Evolutionary conservation across 2,113 vertebrate genomes (phyloP).

Genomic region (Gallinago jamesoni): DNA sequence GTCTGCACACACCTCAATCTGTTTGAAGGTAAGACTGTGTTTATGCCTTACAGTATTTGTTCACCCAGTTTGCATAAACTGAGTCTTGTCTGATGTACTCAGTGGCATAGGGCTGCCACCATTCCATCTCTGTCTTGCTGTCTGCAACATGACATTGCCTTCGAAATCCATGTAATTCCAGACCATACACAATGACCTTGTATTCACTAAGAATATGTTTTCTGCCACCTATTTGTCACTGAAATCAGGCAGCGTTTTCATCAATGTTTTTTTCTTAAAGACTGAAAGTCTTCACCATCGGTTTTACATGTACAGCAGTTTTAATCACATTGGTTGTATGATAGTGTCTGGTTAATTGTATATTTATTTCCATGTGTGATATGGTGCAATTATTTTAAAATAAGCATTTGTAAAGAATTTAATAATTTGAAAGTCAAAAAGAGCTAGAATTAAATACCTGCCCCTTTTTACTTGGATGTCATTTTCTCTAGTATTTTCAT

Average conservation of each 20-base stretch:
- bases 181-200: not conserved
- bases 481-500: not conserved
- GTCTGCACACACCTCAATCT: not conserved
- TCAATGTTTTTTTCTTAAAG: not conserved
- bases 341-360: not conserved
- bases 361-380: constrained; percentile 65
- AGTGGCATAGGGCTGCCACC: not conserved
- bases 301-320: constrained; percentile 16
- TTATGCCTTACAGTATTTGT: not conserved
- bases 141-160: not conserved
- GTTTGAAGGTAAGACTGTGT: not conserved
- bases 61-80: not conserved
- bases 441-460: not conserved
- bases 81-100: not conserved
- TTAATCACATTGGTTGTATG: constrained; percentile 7
- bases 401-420: not conserved
- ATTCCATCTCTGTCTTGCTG: not conserved
- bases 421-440: not conserved
- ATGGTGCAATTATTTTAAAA: constrained; percentile 54
- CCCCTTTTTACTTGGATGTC: not conserved
- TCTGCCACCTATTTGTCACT: not conserved
- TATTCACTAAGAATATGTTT: not conserved
- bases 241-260: not conserved
- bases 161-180: not conserved
- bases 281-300: not conserved